Percentiles rank a stretch among this genome's conserved stretches.
Evolutionary conservation across 1,140 invertebrate genomes (phyloP).

Genomic region (Lamellibrachia luymesi): DNA sequence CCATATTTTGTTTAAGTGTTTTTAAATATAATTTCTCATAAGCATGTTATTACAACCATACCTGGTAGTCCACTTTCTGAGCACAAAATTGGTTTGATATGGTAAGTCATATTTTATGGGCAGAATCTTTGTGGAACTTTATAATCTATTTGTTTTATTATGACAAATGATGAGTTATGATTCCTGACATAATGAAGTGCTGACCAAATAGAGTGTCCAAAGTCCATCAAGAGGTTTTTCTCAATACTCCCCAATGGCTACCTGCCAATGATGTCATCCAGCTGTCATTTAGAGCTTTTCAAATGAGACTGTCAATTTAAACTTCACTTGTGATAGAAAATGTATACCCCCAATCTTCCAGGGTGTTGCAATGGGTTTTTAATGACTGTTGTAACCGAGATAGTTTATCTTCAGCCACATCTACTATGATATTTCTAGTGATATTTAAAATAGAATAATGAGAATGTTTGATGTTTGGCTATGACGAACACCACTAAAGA

Average conservation of each 20-base stretch:
- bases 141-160: background rate
- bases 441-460: background rate
- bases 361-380: background rate
- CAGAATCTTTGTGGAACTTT: background rate
- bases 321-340: constrained; percentile 1
- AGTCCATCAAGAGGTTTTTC: background rate
- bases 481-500: background rate
- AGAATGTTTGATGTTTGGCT: background rate
- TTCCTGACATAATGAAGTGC: background rate
- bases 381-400: background rate
- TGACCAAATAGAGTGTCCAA: background rate
- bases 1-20: too few relatives aligned
- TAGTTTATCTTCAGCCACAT: background rate
- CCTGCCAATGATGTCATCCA: background rate
- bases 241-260: background rate
- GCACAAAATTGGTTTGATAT: background rate
- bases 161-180: background rate
- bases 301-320: background rate
- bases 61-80: background rate
- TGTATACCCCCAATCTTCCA: background rate
- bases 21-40: background rate
- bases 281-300: background rate
- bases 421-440: background rate
- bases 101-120: background rate
- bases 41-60: background rate